These are phyloP conservation scores for Tipula unca DNA, from an alignment of 2,888 invertebrate genomes.

Conservation along the genomic window DNA sequence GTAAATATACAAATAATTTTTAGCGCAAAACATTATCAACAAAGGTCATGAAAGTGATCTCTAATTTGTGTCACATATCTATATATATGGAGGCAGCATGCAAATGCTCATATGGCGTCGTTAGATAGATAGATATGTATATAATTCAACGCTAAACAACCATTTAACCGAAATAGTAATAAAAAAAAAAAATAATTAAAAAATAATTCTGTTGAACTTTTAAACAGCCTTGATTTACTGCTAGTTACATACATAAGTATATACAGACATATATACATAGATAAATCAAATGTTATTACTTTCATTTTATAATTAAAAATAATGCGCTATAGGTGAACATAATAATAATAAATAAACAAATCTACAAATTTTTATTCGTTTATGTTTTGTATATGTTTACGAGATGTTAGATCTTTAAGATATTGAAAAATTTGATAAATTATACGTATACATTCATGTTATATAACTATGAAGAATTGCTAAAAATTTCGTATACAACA, in stretches of 20 bases:
- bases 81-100: background rate
- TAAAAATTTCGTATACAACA: too few species aligned
- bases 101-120: background rate
- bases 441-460: too few species aligned
- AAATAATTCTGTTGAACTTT: background rate
- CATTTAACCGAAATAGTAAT: background rate
- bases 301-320: background rate
- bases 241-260: background rate
- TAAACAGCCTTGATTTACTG: background rate
- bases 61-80: background rate
- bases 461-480: too few species aligned
- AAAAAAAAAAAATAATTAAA: background rate
- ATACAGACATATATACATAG: background rate
- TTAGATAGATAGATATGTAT: background rate
- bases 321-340: background rate
- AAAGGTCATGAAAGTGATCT: background rate
- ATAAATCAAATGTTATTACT: background rate
- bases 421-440: too few species aligned
- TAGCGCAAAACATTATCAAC: background rate
- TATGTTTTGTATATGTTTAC: too few species aligned
- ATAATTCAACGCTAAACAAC: background rate
- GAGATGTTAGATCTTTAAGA: too few species aligned
- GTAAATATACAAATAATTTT: background rate
- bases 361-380: too few species aligned
- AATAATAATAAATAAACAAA: background rate